Base-by-base conservation (phyloP, 1,140 invertebrate genomes). In the Drosophila saltans region DNA sequence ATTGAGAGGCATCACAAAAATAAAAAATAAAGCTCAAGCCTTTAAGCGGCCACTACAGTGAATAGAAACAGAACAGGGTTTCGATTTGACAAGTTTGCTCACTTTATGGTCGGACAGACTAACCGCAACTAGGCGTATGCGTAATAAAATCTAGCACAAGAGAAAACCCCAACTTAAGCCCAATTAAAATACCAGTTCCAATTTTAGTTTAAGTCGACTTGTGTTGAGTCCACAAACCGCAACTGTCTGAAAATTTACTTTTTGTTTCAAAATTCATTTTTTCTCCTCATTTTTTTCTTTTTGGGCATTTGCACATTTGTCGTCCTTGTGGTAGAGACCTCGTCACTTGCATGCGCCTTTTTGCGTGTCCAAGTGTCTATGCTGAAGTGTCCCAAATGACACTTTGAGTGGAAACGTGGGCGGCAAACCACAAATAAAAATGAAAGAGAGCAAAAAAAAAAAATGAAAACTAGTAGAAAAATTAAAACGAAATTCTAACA, bases 321-420 rank as follows among this genome's bases (percentile, higher is more conserved):
- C 58, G 69, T 73, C 52, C 78, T 81, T 61, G 71, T 66, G 63
- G 64, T 60, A 10, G 58, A 57, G 48, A 78, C 45, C 75, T 78
- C 75, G 80, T 80, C 83, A 88, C 76, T 86, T 82, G 69, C 76
- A 83, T 86, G 67, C 79, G 83, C 83, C 83, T 80, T 86, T 86
- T 86, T 86, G 83, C 83, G 76, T 88, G 71, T 75, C 66, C 83
- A 86, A 86, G 83, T 88, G 72, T 41, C 78, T 88, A 83, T 88
- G 76, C 79, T 72, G 67, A 86, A 86, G 83, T 86, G 80, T 80
- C 57, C 61, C 72, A 82, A 86, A 74, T 82, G 83, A 80, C 80
- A 83, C 76, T 86, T 59, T 57, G 52, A 68, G 58, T 69, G 69
- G 71, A 41, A 76, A 75, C 45, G 79, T 59, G 62, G 79, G 66